A percentile compares a stretch with the other conserved stretches of the same genome.
Evolutionary conservation across 2,113 vertebrate species (phyloP).

Genomic region (Anser cygnoides): DNA sequence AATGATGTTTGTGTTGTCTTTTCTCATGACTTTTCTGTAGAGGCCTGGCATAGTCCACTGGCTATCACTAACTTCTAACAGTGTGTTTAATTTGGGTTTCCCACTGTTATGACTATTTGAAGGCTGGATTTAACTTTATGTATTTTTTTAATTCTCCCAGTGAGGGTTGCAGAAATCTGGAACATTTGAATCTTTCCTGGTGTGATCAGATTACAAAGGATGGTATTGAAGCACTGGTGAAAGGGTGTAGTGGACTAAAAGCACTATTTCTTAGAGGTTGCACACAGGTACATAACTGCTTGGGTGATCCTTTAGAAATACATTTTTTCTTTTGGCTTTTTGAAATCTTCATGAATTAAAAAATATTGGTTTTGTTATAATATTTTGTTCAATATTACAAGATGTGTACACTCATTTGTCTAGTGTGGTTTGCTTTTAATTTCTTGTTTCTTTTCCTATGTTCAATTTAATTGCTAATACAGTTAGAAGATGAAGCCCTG

Average conservation of each 20-base stretch:
- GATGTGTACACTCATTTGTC: neutral
- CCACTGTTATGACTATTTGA: slow-evolving; percentile 66
- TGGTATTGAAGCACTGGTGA: slow-evolving; percentile 90
- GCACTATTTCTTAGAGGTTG: slow-evolving; percentile 91
- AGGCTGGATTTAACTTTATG: slow-evolving; percentile 68
- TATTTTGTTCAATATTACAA: slow-evolving; percentile 9
- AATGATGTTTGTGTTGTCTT: slow-evolving; percentile 42
- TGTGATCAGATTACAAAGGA: slow-evolving; percentile 94
- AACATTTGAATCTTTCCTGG: slow-evolving; percentile 93
- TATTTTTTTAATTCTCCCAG: slow-evolving; percentile 74
- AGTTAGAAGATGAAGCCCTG: slow-evolving; percentile 91
- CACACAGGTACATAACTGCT: slow-evolving; percentile 84
- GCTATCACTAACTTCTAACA: slow-evolving; percentile 61
- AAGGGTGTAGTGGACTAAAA: slow-evolving; percentile 86
- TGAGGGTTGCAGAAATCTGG: slow-evolving; percentile 91
- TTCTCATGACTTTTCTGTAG: slow-evolving; percentile 36
- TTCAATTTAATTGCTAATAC: neutral
- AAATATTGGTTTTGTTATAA: neutral
- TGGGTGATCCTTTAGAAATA: neutral
- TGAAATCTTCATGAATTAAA: slow-evolving; percentile 34
- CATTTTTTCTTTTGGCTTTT: slow-evolving; percentile 56
- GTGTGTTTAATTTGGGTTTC: slow-evolving; percentile 65
- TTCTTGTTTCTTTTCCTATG: slow-evolving; percentile 37
- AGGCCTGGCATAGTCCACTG: slow-evolving; percentile 43
- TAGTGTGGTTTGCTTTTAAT: slow-evolving; percentile 27